Conservation (phyloP, 2,797 vertebrate genomes). For the Bryconaethiops microstoma region DNA sequence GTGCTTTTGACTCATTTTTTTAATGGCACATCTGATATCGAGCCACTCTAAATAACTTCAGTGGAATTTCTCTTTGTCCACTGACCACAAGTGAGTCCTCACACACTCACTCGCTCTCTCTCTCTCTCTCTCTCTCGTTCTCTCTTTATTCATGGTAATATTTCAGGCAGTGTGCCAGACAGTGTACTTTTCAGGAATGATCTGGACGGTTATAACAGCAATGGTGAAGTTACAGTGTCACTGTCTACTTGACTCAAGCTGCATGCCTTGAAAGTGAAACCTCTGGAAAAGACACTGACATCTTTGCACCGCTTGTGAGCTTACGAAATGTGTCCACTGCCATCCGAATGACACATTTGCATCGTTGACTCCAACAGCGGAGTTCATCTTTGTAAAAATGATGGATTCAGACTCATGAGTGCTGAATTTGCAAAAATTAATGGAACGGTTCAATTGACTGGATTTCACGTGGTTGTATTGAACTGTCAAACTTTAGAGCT, state of each 20-base stretch:
- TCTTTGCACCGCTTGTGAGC: not conserved
- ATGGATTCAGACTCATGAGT: not conserved
- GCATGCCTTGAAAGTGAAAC: not conserved
- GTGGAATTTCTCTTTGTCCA: too few relatives aligned
- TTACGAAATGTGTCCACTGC: constrained; percentile 13
- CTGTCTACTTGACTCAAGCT: not conserved
- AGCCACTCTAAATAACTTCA: too few relatives aligned
- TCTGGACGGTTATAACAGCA: not conserved
- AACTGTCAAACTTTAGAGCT: not conserved
- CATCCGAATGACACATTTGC: not conserved
- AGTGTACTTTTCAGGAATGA: not conserved
- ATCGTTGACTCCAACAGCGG: not conserved
- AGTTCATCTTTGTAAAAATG: not conserved
- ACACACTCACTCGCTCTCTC: too few relatives aligned
- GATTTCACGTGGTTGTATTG: not conserved
- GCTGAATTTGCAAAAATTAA: not conserved
- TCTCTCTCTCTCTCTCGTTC: not conserved
- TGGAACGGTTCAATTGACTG: not conserved
- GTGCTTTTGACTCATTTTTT: too few relatives aligned
- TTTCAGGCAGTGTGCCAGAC: not conserved
- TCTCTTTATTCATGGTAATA: not conserved
- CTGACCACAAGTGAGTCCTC: too few relatives aligned
- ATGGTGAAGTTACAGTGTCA: not conserved
- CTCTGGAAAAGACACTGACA: constrained; percentile 9
- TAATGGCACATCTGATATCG: too few relatives aligned